Evolutionary conservation across 2,888 invertebrate species (phyloP).

Genomic region (Tanypteryx hageni): DNA sequence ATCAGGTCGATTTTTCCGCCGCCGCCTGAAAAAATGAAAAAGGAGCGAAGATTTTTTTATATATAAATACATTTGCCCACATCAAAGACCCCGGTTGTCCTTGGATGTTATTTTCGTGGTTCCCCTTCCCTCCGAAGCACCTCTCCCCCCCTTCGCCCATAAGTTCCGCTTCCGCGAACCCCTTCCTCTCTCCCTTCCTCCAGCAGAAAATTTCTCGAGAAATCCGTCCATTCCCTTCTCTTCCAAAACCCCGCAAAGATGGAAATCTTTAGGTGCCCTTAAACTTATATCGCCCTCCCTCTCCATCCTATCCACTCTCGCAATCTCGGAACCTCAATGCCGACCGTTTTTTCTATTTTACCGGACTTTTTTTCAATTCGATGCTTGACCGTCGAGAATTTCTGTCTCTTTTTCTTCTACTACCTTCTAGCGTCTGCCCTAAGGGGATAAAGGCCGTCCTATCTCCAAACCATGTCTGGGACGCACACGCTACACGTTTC

Average conservation of each 20-base stretch:
- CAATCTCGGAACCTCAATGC: background rate
- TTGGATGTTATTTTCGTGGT: slow-evolving; percentile 15
- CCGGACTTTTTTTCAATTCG: background rate
- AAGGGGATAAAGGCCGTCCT: too few species aligned
- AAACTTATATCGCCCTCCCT: background rate
- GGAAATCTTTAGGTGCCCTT: background rate
- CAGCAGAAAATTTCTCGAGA: too few species aligned
- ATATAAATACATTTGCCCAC: background rate
- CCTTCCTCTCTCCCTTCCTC: too few species aligned
- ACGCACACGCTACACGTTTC: too few species aligned
- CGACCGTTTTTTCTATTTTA: background rate
- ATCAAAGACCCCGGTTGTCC: slow-evolving; percentile 21
- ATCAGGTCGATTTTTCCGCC: background rate
- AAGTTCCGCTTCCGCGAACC: background rate
- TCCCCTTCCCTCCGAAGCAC: background rate
- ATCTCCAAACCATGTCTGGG: too few species aligned
- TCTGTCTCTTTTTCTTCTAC: background rate
- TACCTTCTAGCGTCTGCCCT: too few species aligned
- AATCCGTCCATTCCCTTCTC: background rate
- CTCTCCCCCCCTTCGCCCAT: background rate
- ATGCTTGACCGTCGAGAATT: background rate
- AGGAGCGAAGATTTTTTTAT: background rate
- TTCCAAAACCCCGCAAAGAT: background rate
- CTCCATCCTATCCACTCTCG: background rate
- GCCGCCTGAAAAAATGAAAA: background rate